These are phyloP conservation scores for Austrolebias charrua DNA, from an alignment of 2,797 vertebrate species.

Conservation along the genomic window DNA sequence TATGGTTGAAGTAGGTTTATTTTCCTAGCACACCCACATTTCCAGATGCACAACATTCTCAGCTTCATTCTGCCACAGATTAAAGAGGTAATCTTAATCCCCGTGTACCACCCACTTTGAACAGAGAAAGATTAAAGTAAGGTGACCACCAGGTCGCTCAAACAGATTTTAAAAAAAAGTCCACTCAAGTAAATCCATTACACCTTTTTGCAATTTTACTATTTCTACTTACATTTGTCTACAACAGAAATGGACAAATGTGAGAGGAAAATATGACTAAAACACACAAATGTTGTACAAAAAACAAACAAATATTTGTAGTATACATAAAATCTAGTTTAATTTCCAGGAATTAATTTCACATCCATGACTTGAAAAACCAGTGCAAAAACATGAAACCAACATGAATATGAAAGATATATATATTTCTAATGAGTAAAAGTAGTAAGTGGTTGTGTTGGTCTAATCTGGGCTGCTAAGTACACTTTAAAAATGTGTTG, in stretches of 20 bases:
- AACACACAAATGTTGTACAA: too few species aligned
- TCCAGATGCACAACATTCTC: constrained; percentile 34
- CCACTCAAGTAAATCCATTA: constrained; percentile 23
- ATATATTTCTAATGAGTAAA: constrained; percentile 29
- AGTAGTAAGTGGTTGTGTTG: constrained; percentile 2
- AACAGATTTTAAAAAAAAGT: constrained; percentile 19
- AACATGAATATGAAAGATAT: too few species aligned
- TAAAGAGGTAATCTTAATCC: constrained; percentile 47
- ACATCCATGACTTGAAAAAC: constrained; percentile 30
- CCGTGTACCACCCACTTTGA: constrained; percentile 61
- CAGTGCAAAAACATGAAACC: constrained; percentile 25
- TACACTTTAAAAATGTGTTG: background rate
- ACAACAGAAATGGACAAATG: too few species aligned
- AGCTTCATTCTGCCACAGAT: constrained; percentile 46
- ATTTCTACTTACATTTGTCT: constrained; percentile 8
- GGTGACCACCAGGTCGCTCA: constrained; percentile 21
- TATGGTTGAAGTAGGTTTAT: constrained; percentile 56
- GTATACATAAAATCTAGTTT: too few species aligned
- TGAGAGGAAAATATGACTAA: too few species aligned
- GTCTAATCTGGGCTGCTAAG: constrained; percentile 5
- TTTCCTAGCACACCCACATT: constrained; percentile 63
- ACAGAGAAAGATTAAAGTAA: constrained; percentile 37
- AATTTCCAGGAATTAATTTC: constrained; percentile 31
- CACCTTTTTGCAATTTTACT: background rate
- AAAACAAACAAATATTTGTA: too few species aligned